Percentiles rank a stretch among this genome's conserved stretches.
Evolutionary conservation across 2,113 vertebrate genomes (phyloP).

Genomic region (Henicopernis longicauda): DNA sequence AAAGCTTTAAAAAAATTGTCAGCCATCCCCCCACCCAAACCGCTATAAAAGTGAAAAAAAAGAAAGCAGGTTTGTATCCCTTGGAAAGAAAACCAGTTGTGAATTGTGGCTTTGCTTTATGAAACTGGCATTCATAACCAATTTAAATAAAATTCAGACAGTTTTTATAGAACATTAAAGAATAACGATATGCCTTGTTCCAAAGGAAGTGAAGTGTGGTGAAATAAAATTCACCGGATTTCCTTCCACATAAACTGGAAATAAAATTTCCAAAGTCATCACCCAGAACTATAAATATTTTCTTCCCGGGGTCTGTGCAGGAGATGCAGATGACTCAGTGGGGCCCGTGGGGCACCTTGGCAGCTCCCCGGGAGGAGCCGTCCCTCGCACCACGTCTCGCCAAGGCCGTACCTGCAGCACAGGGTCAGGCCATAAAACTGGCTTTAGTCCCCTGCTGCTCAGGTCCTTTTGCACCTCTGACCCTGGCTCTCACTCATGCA

Average conservation of each 20-base stretch:
- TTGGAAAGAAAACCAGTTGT: neutral
- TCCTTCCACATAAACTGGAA: neutral
- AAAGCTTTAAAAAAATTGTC: neutral
- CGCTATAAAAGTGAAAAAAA: neutral
- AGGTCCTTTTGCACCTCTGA: neutral
- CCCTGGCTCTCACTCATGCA: neutral
- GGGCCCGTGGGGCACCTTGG: neutral
- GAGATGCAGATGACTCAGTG: neutral
- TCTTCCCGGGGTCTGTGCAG: neutral
- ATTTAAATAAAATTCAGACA: constrained; percentile 48
- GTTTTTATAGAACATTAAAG: neutral
- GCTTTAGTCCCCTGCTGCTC: neutral
- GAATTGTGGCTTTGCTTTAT: neutral
- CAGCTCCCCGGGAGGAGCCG: neutral
- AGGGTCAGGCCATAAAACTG: neutral
- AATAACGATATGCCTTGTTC: constrained; percentile 20
- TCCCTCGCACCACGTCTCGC: rapidly evolving
- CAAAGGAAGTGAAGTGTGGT: neutral
- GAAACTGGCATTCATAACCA: constrained; percentile 4
- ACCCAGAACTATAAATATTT: neutral
- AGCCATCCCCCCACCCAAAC: neutral
- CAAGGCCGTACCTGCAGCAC: neutral
- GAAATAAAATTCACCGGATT: neutral
- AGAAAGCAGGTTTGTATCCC: neutral
- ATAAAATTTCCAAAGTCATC: neutral